Base-by-base conservation (phyloP, 64 coral and sea anemone species). In the Orbicella faveolata region DNA sequence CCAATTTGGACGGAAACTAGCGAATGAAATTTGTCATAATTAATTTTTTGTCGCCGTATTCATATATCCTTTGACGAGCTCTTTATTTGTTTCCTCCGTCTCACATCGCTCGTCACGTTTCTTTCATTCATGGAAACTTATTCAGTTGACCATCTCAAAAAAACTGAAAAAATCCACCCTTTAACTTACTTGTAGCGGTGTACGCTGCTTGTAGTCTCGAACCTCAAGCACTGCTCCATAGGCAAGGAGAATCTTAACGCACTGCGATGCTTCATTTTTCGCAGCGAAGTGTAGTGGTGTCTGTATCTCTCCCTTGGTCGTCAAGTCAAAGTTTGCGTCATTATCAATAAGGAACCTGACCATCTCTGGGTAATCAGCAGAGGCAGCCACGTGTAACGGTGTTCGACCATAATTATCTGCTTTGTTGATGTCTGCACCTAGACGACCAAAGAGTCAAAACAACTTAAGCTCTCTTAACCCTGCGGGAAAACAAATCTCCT, bases 281-380 rank as follows among this genome's bases (percentile, higher is more conserved):
- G 95, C 92, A 34, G 92, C 92, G 79, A 90, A 96, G 63, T 96
- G 95, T 34, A 96, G 78, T 19, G 95, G 80, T 14, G 92, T 96
- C 83, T 96, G 95, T 36, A 80, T 26, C 68, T 96, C 93, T 61
- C 88, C 89, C 4, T 78, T 75, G 20, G 93, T 94, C 33, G 76
- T 34, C 54, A 70, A 82, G 19, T 78, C 6, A 63, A 94, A n/a
- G 52, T 94, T 83, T 0, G 89, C 93, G 79, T 89, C 93, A 76
- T 77, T 86, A 34, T 84, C 82, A 34, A 91, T 90, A 20, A 94
- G 89, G 57, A 87, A 94, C 20, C 76, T 90, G 21, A 94, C 84
- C 93, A 94, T 94, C 33, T 94, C 89, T 16, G 84, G 81, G 59
- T 94, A 94, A 88, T 94, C 93, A 63, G 93, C 89, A 52, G 89